These are phyloP conservation scores for Strix aluco DNA, from an alignment of 2,113 vertebrate species.

Conservation along the genomic window DNA sequence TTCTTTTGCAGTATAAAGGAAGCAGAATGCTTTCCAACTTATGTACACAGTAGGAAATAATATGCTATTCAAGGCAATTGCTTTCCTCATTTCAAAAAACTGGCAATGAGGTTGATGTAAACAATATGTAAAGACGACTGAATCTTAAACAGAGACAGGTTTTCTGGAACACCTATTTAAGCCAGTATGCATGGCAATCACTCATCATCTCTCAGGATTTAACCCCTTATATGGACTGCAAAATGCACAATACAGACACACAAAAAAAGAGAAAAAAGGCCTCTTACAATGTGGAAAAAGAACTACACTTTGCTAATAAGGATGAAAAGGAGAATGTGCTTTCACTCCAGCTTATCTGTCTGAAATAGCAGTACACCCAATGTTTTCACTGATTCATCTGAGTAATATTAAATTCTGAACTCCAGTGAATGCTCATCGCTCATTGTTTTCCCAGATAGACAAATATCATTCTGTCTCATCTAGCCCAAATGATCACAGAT, in stretches of 20 bases:
- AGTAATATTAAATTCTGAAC: constrained; percentile 54
- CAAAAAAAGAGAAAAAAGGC: neutral
- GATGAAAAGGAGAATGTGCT: constrained; percentile 13
- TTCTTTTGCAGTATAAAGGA: neutral
- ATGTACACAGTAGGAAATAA: constrained; percentile 10
- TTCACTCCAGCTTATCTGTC: constrained; percentile 38
- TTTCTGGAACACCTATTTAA: neutral
- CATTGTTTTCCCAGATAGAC: constrained; percentile 58
- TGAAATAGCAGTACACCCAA: constrained; percentile 45
- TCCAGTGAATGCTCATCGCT: constrained; percentile 32
- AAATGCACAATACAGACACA: neutral
- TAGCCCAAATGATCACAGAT: constrained; percentile 24
- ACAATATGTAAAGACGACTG: neutral
- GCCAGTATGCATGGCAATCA: neutral
- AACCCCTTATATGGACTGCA: neutral
- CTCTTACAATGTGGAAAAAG: neutral
- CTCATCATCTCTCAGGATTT: neutral
- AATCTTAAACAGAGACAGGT: neutral
- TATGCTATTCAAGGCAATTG: constrained; percentile 12
- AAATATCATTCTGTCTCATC: neutral
- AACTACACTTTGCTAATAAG: constrained; percentile 23
- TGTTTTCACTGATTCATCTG: constrained; percentile 64
- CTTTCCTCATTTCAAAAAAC: constrained; percentile 7
- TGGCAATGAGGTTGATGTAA: neutral
- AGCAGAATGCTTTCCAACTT: constrained; percentile 7